A percentile compares a stretch with the other conserved stretches of the same genome.
Evolutionary conservation across 37 sponge, comb jelly and placozoan species (phyloP).

Genomic region (Agelas oroides): DNA sequence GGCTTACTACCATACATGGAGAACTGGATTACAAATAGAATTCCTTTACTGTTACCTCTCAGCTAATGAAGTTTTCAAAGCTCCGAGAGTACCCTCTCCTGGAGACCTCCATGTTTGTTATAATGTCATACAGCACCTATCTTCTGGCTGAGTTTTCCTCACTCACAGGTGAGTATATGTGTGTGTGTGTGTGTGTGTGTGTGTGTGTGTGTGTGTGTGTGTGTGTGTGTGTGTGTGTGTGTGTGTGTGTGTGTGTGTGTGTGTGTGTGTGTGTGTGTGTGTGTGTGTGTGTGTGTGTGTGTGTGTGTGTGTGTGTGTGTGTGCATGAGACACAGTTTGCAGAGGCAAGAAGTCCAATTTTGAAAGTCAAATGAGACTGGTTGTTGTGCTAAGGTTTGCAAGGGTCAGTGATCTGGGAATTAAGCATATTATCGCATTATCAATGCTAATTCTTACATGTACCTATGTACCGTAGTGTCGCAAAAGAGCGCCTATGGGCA

Average conservation of each 20-base stretch:
- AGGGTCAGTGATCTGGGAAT: too few relatives aligned
- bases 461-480: too few relatives aligned
- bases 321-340: neutral
- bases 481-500: too few relatives aligned
- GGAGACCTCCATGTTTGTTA: conserved; percentile 90
- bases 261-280: conserved; percentile 43
- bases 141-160: conserved; percentile 85
- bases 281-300: conserved; percentile 18
- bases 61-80: conserved; percentile 89
- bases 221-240: neutral
- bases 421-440: too few relatives aligned
- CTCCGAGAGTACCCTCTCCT: conserved; percentile 86
- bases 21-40: too few relatives aligned
- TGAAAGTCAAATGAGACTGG: too few relatives aligned
- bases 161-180: conserved; percentile 79
- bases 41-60: neutral
- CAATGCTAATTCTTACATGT: too few relatives aligned
- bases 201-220: conserved; percentile 2
- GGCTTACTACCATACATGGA: too few relatives aligned
- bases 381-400: too few relatives aligned
- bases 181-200: conserved; percentile 18
- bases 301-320: too few relatives aligned
- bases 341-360: too few relatives aligned
- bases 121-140: conserved; percentile 92
- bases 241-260: conserved; percentile 30